Evolutionary conservation across 2,888 invertebrate species (phyloP).

Genomic region (Parnassius orleans): DNA sequence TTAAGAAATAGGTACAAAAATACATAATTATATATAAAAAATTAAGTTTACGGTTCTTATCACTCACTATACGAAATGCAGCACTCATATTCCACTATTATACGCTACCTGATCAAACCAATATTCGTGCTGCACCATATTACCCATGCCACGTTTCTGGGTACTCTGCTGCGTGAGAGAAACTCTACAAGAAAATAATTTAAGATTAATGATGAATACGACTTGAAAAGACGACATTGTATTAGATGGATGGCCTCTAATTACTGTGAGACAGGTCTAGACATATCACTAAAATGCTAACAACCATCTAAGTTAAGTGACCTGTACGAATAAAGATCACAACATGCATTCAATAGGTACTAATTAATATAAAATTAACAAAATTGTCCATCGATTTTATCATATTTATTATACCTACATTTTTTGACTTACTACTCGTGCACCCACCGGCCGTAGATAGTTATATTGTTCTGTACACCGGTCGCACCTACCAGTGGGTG

Average conservation of each 20-base stretch:
- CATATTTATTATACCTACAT: neutral
- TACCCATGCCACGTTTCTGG: too few relatives aligned
- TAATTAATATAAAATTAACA: neutral
- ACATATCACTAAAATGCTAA: neutral
- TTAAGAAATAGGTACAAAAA: too few relatives aligned
- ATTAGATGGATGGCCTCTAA: slow-evolving; percentile 24
- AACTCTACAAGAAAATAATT: neutral
- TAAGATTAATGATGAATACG: slow-evolving; percentile 17
- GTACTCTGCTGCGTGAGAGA: too few relatives aligned
- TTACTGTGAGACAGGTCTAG: slow-evolving; percentile 8
- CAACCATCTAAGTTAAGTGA: neutral
- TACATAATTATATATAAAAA: too few relatives aligned
- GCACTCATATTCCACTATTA: too few relatives aligned
- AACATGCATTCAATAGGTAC: neutral
- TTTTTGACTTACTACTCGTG: neutral
- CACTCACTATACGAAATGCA: too few relatives aligned
- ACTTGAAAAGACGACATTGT: slow-evolving; percentile 10
- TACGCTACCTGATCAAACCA: too few relatives aligned
- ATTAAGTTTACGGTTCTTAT: too few relatives aligned
- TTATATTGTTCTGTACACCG: too few relatives aligned
- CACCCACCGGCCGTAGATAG: too few relatives aligned
- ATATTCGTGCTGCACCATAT: too few relatives aligned
- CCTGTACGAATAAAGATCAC: neutral
- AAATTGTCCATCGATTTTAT: neutral
- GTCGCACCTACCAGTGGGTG: too few relatives aligned